Base-by-base conservation (phyloP, 2,797 vertebrate species). In the Iguana delicatissima region DNA sequence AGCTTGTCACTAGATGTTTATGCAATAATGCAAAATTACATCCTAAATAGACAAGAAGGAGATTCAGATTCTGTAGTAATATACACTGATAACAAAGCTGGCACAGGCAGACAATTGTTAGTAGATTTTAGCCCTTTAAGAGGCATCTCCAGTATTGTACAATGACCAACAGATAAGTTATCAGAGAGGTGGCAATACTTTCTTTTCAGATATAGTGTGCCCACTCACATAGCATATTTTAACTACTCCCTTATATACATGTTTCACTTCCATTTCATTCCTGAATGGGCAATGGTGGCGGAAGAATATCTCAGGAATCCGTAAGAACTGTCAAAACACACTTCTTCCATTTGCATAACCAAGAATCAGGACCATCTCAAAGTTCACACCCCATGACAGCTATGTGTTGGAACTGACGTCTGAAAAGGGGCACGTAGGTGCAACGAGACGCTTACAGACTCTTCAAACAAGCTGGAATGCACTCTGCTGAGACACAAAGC, bases 61-160 rank as follows among this genome's bases (percentile, higher is more conserved):
- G 59, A 76, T 50, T 29, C 46, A 77, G 35, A 24, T 9, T 24
- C 52, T 90, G 62, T 91, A 92, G 84, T 94, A 88, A 90, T 59
- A 29, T 85, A n/a, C 42, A 20, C 38, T 82, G 91, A 89, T 88
- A 55, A 42, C 67, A 84, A 79, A 90, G 59, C 86, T 88, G 80
- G 18, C 2, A 24, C 32, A 55, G 42, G 32, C 14, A 42, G 42
- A 46, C 42, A 77, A 86, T 2, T 67, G 26, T 7, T 85, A 81
- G 24, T 2, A 24, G 1, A 5, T 13, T 32, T 46, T 69, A 29
- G 42, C 24, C 38, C 62, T 80, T 67, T 67, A 62, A 89, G 55
- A 84, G 35, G 55, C 85, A 76, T 69, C 84, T 42, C 35, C 50
- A 85, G 3, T 0, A 2, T 46, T 91, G 72, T 46, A 89, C 81